Evolutionary conservation across 2,888 invertebrate species (phyloP), one percentile per base, ranked within the genome.

Genomic region (Linnaemya vulpina): DNA sequence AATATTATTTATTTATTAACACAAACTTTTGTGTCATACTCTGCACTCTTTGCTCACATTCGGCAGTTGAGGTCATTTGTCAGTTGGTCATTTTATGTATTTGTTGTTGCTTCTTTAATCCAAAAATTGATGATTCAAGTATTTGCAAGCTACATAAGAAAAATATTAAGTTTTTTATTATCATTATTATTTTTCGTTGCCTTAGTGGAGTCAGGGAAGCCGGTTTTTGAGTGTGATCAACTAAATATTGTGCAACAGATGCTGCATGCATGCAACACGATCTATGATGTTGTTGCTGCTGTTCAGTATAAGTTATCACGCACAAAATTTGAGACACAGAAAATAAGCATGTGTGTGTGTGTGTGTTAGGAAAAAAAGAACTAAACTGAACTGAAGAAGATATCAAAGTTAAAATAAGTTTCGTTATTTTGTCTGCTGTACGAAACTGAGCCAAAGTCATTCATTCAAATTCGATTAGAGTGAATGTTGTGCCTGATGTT

Each of bases 211-310:
- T 30, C 35, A 67, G 73, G 15, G 20, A 13, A 38, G 20, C n/a
- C 17, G 20, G 51, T 38, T 49, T 40, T 71, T 25, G 35, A 71
- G 51, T 80, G 49, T 81, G 67, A 68, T 62, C 68, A 81, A 46
- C n/a, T 81, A 22, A 22, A 55, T 62, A 35, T 81, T 75, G 75
- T 68, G 81, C 62, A 81, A 81, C 25, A 22, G 30, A 43, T 60
- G 53, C 11, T 63, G 74, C 58, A 82, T 40, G 20, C 63, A 65
- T 82, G 82, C 82, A 82, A 77, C 82, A 73, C 77, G 65, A 60
- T 51, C 63, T 58, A 65, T 43, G 43, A 15, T 55, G 2, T 25
- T 62, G 53, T 43, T 65, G 38, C 7, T 74, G 22, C 67, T 49
- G 46, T 35, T 60, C 43, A 53, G 55, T 43, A 58, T 67, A 46